Percentiles rank a stretch among this genome's conserved stretches.
Conservation (phyloP, 2,797 vertebrate species). For the Schizopygopsis malacanthus region DNA sequence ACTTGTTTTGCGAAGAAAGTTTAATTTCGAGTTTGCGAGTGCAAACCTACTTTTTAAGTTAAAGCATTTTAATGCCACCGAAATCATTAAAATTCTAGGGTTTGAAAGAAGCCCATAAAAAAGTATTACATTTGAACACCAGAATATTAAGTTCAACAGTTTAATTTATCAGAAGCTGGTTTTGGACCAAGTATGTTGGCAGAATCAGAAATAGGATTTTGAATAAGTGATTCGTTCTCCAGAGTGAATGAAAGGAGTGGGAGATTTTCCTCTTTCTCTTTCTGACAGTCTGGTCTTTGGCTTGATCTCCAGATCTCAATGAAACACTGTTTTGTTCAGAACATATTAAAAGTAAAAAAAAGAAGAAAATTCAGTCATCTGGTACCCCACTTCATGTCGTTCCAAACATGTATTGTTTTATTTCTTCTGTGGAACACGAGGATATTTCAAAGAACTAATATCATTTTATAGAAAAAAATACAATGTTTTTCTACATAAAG, state of each 20-base stretch:
- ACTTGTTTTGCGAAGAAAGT: neutral
- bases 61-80: neutral
- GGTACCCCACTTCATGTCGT: neutral
- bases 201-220: slow-evolving; percentile 5
- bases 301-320: neutral
- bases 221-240: neutral
- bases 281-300: slow-evolving; percentile 6
- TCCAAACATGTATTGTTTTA: neutral
- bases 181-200: neutral
- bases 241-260: neutral
- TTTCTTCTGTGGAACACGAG: neutral
- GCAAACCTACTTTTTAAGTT: slow-evolving; percentile 36
- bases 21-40: neutral
- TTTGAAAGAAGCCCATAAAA: slow-evolving; percentile 5
- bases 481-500: neutral
- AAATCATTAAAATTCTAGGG: slow-evolving; percentile 19
- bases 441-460: neutral
- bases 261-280: neutral
- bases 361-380: neutral
- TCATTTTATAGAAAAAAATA: neutral
- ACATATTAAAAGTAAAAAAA: neutral
- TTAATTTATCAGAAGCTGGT: slow-evolving; percentile 15
- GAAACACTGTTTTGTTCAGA: slow-evolving; percentile 3
- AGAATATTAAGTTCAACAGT: neutral
- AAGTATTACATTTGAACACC: slow-evolving; percentile 21